A percentile compares a stretch with the other conserved stretches of the same genome.
These are phyloP conservation scores for Idaea biselata DNA, from an alignment of 2,888 invertebrate genomes.

Conservation along the genomic window DNA sequence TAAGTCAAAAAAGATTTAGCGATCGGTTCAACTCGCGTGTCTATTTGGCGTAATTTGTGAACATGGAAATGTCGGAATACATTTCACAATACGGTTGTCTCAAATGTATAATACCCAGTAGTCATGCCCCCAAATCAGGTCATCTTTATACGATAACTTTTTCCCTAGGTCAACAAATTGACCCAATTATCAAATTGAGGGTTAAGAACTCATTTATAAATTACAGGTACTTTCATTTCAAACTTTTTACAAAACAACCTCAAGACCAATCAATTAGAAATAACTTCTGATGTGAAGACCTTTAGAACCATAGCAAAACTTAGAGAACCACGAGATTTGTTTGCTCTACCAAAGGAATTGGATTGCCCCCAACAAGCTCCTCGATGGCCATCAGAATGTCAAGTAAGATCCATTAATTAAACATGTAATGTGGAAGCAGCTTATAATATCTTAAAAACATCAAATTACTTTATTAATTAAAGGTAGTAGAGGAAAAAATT, in stretches of 20 bases:
- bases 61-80: slow-evolving; percentile 30
- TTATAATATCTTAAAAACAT: slow-evolving; percentile 7
- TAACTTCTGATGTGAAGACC: slow-evolving; percentile 84
- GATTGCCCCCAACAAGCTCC: slow-evolving; percentile 89
- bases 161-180: neutral
- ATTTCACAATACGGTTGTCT: slow-evolving; percentile 27
- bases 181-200: neutral
- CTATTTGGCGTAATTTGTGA: slow-evolving; percentile 34
- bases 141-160: neutral
- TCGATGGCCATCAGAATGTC: slow-evolving; percentile 94
- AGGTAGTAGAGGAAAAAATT: slow-evolving; percentile 92
- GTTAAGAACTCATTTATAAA: slow-evolving; percentile 2
- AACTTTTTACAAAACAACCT: slow-evolving; percentile 82
- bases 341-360: slow-evolving; percentile 85
- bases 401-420: slow-evolving; percentile 76
- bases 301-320: slow-evolving; percentile 83
- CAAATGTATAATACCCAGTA: slow-evolving; percentile 12
- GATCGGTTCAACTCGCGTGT: slow-evolving; percentile 34
- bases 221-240: slow-evolving; percentile 81
- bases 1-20: neutral
- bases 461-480: slow-evolving; percentile 9
- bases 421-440: neutral
- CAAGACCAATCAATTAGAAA: slow-evolving; percentile 85
- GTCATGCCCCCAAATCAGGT: neutral
- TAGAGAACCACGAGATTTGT: slow-evolving; percentile 86